These are phyloP conservation scores for Oplegnathus fasciatus DNA, from an alignment of 2,113 vertebrate genomes.

Conservation along the genomic window DNA sequence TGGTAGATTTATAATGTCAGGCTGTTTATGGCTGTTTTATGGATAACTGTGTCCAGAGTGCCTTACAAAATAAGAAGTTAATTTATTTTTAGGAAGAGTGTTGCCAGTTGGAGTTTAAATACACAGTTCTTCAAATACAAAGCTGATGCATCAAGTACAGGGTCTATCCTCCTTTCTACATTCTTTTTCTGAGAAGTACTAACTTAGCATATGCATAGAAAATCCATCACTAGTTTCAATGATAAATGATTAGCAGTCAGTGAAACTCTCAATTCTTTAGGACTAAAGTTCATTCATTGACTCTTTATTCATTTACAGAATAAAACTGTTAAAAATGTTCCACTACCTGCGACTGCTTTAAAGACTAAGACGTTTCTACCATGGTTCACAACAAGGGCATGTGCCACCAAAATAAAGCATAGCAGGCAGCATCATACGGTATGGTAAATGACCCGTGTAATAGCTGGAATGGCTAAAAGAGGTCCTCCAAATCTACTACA, in stretches of 20 bases:
- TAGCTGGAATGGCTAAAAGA: conserved; percentile 58
- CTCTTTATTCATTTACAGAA: neutral
- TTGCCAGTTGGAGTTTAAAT: neutral
- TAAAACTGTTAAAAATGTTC: conserved; percentile 6
- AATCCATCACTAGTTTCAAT: conserved; percentile 11
- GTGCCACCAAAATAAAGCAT: conserved; percentile 71
- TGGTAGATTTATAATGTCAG: neutral
- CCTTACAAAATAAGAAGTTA: neutral
- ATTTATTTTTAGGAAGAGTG: neutral
- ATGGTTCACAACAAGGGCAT: conserved; percentile 71
- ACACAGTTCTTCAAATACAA: neutral
- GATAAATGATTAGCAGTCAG: conserved; percentile 13
- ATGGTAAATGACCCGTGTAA: conserved; percentile 72
- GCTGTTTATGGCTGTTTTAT: conserved; percentile 11
- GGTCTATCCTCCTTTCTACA: neutral
- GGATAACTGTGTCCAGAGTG: conserved; percentile 27
- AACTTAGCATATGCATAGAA: neutral
- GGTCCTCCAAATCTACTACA: conserved; percentile 23
- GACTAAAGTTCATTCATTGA: conserved; percentile 11
- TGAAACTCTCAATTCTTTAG: neutral
- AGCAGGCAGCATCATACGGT: conserved; percentile 39
- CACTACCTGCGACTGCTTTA: conserved; percentile 7
- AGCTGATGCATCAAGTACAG: neutral
- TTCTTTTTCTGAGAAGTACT: neutral
- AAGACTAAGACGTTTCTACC: conserved; percentile 24